Evolutionary conservation across 2,113 vertebrate genomes (phyloP).

Genomic region (Pardalotus punctatus): DNA sequence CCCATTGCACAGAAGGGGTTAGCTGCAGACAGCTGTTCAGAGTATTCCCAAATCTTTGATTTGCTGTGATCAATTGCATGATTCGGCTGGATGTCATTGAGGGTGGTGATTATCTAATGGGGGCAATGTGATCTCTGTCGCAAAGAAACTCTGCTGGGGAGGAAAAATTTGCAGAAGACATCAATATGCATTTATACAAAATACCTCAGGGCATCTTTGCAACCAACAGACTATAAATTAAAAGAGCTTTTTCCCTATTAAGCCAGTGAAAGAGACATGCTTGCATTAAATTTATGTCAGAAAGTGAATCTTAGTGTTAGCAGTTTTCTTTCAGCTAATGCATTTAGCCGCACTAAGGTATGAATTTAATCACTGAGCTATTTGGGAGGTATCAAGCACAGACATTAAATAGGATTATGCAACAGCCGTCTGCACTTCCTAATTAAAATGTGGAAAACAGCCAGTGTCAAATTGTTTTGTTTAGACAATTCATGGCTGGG

Average conservation of each 20-base stretch:
- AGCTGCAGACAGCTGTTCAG: background rate
- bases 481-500: background rate
- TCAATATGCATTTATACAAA: slow-evolving; percentile 24
- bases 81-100: background rate
- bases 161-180: background rate
- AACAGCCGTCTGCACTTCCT: background rate
- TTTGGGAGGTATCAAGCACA: background rate
- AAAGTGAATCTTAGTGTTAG: background rate
- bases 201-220: background rate
- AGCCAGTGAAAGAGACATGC: background rate
- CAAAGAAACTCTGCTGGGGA: slow-evolving; percentile 5
- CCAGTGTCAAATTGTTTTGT: slow-evolving; percentile 25
- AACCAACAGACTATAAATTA: background rate
- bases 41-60: slow-evolving; percentile 5
- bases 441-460: slow-evolving; percentile 55
- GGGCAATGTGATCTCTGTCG: background rate
- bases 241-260: background rate
- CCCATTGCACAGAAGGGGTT: background rate
- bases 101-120: background rate
- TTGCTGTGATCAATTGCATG: background rate
- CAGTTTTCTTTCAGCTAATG: background rate
- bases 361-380: slow-evolving; percentile 8
- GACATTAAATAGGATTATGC: slow-evolving; percentile 42
- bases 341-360: background rate
- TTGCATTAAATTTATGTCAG: background rate